Evolutionary conservation across 2,113 vertebrate genomes (phyloP).

Genomic region (Anhinga anhinga): DNA sequence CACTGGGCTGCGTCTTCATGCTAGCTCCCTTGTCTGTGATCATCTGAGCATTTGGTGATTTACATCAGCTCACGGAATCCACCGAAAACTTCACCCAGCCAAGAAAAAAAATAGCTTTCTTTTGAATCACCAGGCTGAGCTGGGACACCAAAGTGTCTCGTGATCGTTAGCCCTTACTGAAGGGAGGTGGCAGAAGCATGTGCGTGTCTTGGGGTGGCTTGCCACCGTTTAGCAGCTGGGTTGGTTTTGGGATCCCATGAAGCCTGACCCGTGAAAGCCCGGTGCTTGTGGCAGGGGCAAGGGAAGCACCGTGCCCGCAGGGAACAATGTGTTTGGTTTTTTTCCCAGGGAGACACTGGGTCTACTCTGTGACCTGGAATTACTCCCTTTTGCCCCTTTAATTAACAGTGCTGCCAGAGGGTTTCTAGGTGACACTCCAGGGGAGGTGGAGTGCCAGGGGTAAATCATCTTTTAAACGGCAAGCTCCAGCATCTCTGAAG

Average conservation of each 20-base stretch:
- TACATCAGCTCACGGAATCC: background rate
- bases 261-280: background rate
- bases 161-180: background rate
- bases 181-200: background rate
- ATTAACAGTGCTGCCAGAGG: background rate
- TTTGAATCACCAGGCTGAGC: background rate
- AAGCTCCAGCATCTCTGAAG: background rate
- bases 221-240: rapidly evolving
- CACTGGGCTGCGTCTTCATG: background rate
- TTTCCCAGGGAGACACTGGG: background rate
- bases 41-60: background rate
- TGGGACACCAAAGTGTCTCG: background rate
- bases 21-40: background rate
- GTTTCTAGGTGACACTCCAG: rapidly evolving
- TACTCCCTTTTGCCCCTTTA: background rate
- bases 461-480: background rate
- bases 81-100: background rate
- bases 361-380: background rate
- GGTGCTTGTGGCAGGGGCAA: background rate
- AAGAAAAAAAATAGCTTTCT: background rate
- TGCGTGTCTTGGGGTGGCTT: background rate
- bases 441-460: background rate
- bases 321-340: background rate
- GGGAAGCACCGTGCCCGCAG: background rate
- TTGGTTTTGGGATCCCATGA: background rate